A percentile compares a stretch with the other conserved stretches of the same genome.
Evolutionary conservation across 2,797 vertebrate genomes (phyloP).

Genomic region (Coreius guichenoti): DNA sequence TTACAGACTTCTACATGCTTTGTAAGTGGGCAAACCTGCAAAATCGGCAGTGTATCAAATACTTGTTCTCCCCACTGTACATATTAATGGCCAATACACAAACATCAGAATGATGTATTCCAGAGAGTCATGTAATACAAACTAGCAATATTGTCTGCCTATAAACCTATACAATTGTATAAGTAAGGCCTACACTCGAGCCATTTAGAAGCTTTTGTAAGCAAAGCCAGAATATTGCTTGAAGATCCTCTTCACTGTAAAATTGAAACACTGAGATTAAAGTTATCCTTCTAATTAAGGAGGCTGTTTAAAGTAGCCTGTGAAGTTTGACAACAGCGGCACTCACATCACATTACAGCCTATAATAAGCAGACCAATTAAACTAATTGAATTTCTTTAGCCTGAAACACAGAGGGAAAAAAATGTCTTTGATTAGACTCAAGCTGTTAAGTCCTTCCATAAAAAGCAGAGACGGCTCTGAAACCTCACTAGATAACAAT

Average conservation of each 20-base stretch:
- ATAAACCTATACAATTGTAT: conserved; percentile 20
- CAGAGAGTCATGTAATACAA: background rate
- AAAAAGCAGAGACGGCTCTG: conserved; percentile 64
- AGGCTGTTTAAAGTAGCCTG: conserved; percentile 72
- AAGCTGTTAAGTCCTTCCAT: conserved; percentile 75
- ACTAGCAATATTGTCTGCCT: background rate
- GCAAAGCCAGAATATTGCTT: conserved; percentile 72
- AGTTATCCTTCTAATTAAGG: conserved; percentile 75
- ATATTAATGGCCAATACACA: background rate
- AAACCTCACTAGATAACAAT: conserved; percentile 66
- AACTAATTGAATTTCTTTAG: conserved; percentile 80
- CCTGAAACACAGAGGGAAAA: conserved; percentile 67
- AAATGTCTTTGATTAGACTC: conserved; percentile 74
- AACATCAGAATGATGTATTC: background rate
- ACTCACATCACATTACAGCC: conserved; percentile 72
- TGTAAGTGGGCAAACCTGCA: no score
- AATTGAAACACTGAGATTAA: conserved; percentile 73
- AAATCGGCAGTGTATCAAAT: no score
- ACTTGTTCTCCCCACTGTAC: no score
- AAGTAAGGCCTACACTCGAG: conserved; percentile 46
- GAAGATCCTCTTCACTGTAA: conserved; percentile 67
- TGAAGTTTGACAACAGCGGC: conserved; percentile 76
- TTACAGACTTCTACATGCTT: no score
- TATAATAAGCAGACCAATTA: conserved; percentile 79
- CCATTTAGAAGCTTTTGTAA: conserved; percentile 60